Conservation (phyloP, 2,113 vertebrate genomes). For the Alouatta palliata region DNA sequence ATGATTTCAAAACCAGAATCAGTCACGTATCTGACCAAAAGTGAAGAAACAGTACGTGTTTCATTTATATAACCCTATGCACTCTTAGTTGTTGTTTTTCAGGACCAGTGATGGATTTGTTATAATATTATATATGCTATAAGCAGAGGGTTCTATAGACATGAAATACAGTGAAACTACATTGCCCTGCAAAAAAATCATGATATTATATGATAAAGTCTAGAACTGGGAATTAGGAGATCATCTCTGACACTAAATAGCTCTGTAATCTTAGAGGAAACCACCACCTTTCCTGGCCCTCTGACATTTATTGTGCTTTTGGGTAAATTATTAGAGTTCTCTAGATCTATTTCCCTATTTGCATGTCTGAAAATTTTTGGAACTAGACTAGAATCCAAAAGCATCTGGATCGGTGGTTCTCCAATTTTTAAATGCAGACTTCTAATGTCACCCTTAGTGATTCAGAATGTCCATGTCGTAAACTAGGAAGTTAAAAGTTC, state of each 20-base stretch:
- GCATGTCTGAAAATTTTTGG: conserved; percentile 18
- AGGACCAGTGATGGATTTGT: neutral
- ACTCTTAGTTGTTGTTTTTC: neutral
- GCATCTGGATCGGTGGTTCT: neutral
- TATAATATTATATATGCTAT: neutral
- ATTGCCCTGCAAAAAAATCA: conserved; percentile 18
- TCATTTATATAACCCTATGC: neutral
- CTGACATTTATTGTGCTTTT: neutral
- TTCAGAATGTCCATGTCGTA: neutral
- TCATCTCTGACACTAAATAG: neutral
- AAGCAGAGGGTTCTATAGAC: neutral
- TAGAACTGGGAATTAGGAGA: neutral
- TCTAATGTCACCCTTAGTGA: neutral
- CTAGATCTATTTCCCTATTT: neutral
- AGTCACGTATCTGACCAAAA: neutral
- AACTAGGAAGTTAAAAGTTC: neutral
- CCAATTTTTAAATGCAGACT: neutral
- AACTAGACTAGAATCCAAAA: neutral
- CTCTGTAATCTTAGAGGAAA: neutral
- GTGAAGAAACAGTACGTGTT: neutral
- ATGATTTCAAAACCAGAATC: conserved; percentile 45
- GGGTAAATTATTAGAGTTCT: neutral
- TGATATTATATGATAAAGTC: neutral
- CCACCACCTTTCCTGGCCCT: neutral
- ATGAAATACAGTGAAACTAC: neutral